Evolutionary conservation across 2,113 vertebrate genomes (phyloP).

Genomic region (Zeus faber): DNA sequence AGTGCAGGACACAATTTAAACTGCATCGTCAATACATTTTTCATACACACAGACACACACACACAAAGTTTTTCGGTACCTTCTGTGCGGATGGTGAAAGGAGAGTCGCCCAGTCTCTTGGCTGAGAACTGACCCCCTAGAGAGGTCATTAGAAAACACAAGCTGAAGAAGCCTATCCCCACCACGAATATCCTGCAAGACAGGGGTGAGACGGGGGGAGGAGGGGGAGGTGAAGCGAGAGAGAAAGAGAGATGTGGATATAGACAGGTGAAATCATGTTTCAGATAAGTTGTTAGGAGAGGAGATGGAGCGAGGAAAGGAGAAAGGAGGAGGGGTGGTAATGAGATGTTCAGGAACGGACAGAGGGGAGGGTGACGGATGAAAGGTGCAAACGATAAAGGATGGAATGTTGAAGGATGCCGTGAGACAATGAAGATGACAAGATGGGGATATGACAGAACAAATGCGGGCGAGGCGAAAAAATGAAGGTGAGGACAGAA

Average conservation of each 20-base stretch:
- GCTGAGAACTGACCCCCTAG: constrained; percentile 95
- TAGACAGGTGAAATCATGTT: constrained; percentile 27
- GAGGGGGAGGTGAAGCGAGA: constrained; percentile 10
- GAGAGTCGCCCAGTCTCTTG: constrained; percentile 90
- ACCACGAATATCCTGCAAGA: constrained; percentile 91
- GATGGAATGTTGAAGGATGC: neutral
- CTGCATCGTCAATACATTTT: neutral
- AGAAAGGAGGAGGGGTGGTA: neutral
- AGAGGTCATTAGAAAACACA: constrained; percentile 98
- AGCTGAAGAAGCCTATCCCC: constrained; percentile 96
- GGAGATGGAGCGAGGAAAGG: neutral
- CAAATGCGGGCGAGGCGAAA: constrained; percentile 1
- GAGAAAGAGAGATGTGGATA: constrained; percentile 16
- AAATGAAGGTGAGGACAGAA: neutral
- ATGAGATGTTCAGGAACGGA: no score
- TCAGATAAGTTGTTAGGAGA: neutral
- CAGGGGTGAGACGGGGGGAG: constrained; percentile 26
- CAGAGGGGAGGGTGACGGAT: neutral
- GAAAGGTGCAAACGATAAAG: constrained; percentile 1
- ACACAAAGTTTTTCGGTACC: constrained; percentile 71
- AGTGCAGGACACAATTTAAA: neutral
- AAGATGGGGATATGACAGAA: constrained; percentile 2
- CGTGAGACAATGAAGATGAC: constrained; percentile 5
- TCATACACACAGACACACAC: constrained; percentile 9
- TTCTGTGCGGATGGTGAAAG: constrained; percentile 96